Percentiles rank a stretch among this genome's conserved stretches.
Conservation (phyloP, 2,113 vertebrate genomes). For the Lycocorax pyrrhopterus region DNA sequence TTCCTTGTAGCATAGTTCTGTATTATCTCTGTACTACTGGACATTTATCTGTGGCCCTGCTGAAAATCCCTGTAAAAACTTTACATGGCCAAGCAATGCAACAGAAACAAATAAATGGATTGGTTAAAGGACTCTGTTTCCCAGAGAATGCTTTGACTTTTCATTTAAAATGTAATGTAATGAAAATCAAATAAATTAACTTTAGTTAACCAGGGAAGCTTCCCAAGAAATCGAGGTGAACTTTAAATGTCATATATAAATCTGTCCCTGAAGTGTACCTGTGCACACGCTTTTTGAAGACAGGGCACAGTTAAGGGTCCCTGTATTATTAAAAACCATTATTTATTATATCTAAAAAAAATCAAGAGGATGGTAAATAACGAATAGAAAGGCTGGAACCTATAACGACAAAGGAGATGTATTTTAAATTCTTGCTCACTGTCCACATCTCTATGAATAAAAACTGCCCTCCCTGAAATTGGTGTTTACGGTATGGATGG, state of each 20-base stretch:
- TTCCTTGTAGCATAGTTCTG: background rate
- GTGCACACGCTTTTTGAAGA: rapidly evolving
- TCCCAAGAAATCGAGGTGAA: background rate
- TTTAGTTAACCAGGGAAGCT: background rate
- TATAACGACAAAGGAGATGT: background rate
- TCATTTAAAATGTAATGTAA: background rate
- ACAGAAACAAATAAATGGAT: background rate
- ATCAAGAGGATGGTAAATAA: background rate
- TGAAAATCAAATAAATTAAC: background rate
- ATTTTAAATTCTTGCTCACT: background rate
- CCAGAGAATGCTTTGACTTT: background rate
- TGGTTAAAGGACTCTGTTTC: background rate
- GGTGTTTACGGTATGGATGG: background rate
- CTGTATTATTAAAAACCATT: background rate
- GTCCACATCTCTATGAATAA: background rate
- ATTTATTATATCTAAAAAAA: background rate
- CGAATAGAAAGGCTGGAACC: background rate
- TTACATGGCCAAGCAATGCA: background rate
- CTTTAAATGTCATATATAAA: background rate
- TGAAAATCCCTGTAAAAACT: background rate
- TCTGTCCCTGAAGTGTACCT: background rate
- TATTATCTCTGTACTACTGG: background rate
- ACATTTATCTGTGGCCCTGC: background rate
- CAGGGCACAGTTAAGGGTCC: background rate
- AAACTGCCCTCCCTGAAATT: background rate